phyloP scores from a whole-genome alignment of 2,113 vertebrate genomes.

The Delphinapterus leucas region DNA sequence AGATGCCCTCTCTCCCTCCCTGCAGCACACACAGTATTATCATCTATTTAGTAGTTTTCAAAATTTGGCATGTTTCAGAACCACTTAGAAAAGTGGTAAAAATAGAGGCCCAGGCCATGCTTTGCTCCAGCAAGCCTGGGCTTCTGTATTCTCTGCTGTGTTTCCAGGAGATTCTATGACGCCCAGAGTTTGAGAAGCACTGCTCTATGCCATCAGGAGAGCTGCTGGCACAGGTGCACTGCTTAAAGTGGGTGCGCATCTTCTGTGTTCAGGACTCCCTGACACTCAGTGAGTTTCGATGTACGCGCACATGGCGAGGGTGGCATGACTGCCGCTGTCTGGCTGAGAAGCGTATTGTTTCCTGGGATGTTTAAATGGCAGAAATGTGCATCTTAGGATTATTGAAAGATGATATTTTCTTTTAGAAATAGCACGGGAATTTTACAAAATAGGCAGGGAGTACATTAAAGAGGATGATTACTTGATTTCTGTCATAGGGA shows the following conservation, averaged over 20 bases:
- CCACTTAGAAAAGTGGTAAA: neutral
- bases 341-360: neutral
- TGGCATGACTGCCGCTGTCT: neutral
- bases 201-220: neutral
- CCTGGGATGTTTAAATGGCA: neutral
- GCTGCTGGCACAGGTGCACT: neutral
- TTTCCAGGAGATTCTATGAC: neutral
- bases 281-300: neutral
- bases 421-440: neutral
- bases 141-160: neutral
- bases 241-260: rapidly evolving
- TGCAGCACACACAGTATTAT: neutral
- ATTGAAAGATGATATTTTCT: neutral
- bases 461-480: neutral
- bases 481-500: neutral
- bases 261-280: neutral
- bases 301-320: neutral
- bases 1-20: neutral
- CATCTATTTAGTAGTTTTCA: neutral
- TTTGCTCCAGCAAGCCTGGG: neutral
- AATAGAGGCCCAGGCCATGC: neutral
- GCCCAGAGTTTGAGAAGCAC: neutral
- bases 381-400: neutral
- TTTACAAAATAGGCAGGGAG: neutral
- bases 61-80: neutral